These are phyloP conservation scores for Gandaritis pyraliata DNA, from an alignment of 2,888 invertebrate species.

Conservation along the genomic window DNA sequence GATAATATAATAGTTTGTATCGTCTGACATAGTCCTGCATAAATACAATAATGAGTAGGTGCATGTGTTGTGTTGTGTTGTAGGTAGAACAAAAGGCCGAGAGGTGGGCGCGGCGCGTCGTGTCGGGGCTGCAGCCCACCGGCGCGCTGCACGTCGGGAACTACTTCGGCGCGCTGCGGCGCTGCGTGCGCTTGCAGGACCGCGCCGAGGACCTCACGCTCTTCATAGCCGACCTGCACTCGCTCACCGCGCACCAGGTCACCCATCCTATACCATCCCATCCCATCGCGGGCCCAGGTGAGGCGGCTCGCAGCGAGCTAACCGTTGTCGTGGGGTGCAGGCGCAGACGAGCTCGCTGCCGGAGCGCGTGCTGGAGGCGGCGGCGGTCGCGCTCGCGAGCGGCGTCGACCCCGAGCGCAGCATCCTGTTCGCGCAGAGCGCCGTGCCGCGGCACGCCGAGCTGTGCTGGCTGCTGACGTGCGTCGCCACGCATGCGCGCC, in stretches of 20 bases:
- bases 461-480: conserved; percentile 95
- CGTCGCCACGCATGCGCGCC: conserved; percentile 91
- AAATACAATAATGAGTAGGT: not conserved
- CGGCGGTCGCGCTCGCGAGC: conserved; percentile 94
- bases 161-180: conserved; percentile 96
- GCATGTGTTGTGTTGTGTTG: conserved; percentile 13
- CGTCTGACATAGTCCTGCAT: no score
- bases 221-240: conserved; percentile 96
- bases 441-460: conserved; percentile 93
- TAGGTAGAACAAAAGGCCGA: no score
- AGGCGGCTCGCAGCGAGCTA: no score
- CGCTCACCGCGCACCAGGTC: conserved; percentile 89
- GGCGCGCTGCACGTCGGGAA: conserved; percentile 97
- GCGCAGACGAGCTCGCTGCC: conserved; percentile 85
- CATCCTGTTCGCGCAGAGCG: conserved; percentile 94
- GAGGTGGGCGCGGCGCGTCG: conserved; percentile 86
- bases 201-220: conserved; percentile 87
- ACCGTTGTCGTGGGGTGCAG: not conserved
- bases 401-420: conserved; percentile 93
- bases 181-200: conserved; percentile 93
- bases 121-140: conserved; percentile 98
- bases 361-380: conserved; percentile 89
- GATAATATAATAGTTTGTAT: no score
- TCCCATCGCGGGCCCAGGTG: no score
- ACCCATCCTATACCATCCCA: no score